Evolutionary conservation across 1,140 invertebrate species (phyloP).

Genomic region (Drosophila mauritiana): DNA sequence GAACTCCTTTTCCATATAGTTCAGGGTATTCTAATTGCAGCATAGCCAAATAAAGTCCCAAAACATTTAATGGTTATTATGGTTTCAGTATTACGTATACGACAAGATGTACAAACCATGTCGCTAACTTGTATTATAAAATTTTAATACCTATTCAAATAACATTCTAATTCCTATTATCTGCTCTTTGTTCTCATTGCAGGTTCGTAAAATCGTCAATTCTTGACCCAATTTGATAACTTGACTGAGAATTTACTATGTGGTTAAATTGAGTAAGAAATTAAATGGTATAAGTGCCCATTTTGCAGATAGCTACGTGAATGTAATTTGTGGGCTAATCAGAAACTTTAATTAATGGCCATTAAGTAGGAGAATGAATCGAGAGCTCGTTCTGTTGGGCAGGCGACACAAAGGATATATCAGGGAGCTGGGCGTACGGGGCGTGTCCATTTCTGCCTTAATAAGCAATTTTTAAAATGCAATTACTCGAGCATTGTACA

Average conservation of each 20-base stretch:
- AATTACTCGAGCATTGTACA: constrained; percentile 69
- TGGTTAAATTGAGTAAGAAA: constrained; percentile 66
- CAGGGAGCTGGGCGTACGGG: background rate
- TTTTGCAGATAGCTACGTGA: constrained; percentile 5
- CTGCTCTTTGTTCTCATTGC: constrained; percentile 31
- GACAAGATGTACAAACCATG: background rate
- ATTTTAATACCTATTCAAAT: too few relatives aligned
- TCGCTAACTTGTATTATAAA: too few relatives aligned
- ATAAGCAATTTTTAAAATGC: constrained; percentile 83
- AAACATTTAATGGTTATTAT: too few relatives aligned
- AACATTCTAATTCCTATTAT: background rate
- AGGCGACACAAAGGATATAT: constrained; percentile 44
- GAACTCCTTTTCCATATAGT: constrained; percentile 24
- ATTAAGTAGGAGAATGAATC: constrained; percentile 56
- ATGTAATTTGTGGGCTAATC: constrained; percentile 46
- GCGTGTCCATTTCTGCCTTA: constrained; percentile 59
- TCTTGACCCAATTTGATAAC: constrained; percentile 28
- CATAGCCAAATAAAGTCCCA: too few relatives aligned
- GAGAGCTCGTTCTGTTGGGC: background rate
- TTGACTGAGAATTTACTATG: constrained; percentile 36
- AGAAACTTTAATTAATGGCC: constrained; percentile 72
- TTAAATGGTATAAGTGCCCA: constrained; percentile 49
- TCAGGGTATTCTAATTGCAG: background rate
- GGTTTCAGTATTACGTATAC: background rate
- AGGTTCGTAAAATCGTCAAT: constrained; percentile 45